Base-by-base conservation (phyloP, 2,888 invertebrate species). In the Bimastos eiseni region DNA sequence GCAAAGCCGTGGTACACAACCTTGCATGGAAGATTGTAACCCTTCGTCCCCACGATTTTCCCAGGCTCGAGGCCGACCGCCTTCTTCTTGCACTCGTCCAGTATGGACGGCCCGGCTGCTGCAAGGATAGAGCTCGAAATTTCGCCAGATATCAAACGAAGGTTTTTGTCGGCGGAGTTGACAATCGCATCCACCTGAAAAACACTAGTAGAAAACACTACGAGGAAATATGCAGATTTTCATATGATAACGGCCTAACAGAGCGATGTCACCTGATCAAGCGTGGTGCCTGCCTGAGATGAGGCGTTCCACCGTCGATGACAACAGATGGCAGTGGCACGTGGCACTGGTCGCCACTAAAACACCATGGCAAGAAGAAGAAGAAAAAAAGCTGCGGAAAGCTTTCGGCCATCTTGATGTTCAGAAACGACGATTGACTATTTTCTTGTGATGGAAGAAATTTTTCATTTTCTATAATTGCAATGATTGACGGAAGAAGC, bases 321-420 rank as follows among this genome's bases (percentile, higher is more conserved):
- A 91, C 89, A 88, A 91, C n/a, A 91, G 92, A 38, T 91, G 88
- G n/a, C n/a, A n/a, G n/a, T n/a, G n/a, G n/a, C n/a, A n/a, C n/a
- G n/a, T n/a, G n/a, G 37, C 41, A 34, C 49, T 24, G 17, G 30
- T 88, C 90, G 21, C 97, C 94, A 97, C 97, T 1, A 97, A 97
- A 96, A 98, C 98, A 94, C 96, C 96, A 92, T 96, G 97, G 94
- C 97, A 98, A 98, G 94, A 97, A 97, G 94, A 97, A 98, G 93
- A 98, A 98, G 94, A 97, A 97, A 91, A 98, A 95, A 99, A 99
- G 95, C 95, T 98, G n/a, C 96, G 98, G 93, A 96, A 97, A 94
- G 96, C 97, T 70, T 98, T 97, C 95, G 96, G 96, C 84, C 97
- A 98, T 95, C 96, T 98, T 90, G 98, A 98, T 95, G 93, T 93